Evolutionary conservation across 2,888 invertebrate genomes (phyloP), one percentile per base, ranked within the genome.

Genomic region (Luffia ferchaultella): DNA sequence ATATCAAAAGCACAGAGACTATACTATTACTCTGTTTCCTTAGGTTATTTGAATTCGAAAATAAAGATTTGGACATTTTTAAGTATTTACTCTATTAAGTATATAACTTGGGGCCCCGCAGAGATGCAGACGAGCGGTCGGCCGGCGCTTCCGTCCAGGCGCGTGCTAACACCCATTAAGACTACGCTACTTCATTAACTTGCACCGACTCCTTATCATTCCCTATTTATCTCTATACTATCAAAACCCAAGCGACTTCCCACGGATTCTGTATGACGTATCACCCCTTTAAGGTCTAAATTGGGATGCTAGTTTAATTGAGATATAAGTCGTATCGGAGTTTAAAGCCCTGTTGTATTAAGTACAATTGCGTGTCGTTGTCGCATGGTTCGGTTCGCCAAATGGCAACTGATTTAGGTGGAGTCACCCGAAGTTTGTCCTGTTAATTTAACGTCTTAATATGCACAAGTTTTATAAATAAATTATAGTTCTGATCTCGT

Each of bases 121-220:
- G 5, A 12, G 30, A 12, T 12, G 30, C 5, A 3, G 30, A 12
- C 5, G 5, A 12, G 30, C 30, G 30, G 30, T 3, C 30, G 30
- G 30, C 5, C 30, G 30, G 30, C 30, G 30, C 30, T 12, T 3
- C 30, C 30, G 30, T 30, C 30, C 30, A 42, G 48, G 48, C 40
- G 48, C 48, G 48, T 48, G 46, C 46, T 46, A 18, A 42, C 41
- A 42, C 20, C 55, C 53, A 56, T 57, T 56, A 56, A 53, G 50
- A 56, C 54, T 54, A 55, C 51, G 56, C 55, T 57, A 56, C 57
- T 58, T 58, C 58, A 57, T 58, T 58, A 57, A 57, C 57, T 57
- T 52, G 52, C 54, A 55, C 49, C 53, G 50, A 52, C 51, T 45
- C 44, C 57, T 58, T 58, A 58, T 57, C 58, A 52, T 52, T 41